phyloP scores from a whole-genome alignment of 2,113 vertebrate species.

The Sebastes schlegelii region DNA sequence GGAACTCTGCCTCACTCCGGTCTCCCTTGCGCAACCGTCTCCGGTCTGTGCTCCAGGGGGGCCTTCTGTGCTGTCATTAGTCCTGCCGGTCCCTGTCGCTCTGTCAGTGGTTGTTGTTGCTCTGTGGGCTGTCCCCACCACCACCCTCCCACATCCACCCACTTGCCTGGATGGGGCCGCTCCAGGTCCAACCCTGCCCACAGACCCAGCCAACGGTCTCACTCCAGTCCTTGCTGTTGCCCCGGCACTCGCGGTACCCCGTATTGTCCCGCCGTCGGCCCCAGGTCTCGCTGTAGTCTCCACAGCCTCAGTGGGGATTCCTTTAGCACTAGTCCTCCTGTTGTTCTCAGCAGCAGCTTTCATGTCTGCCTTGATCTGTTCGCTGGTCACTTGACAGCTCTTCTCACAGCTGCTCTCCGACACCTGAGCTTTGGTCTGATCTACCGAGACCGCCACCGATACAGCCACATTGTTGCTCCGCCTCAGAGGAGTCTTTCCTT shows the following conservation, averaged over 20 bases:
- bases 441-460: not conserved
- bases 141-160: conserved; percentile 39
- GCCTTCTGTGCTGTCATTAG: conserved; percentile 3
- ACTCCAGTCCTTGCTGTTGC: conserved; percentile 18
- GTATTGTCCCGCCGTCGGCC: conserved; percentile 41
- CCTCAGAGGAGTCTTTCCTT: conserved; percentile 97
- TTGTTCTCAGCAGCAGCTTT: conserved; percentile 91
- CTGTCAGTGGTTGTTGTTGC: conserved; percentile 18
- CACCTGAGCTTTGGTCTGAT: conserved; percentile 6
- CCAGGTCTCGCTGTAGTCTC: not conserved
- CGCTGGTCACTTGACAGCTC: conserved; percentile 98
- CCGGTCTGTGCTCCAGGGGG: not conserved
- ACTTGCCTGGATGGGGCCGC: not conserved
- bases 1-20: not conserved
- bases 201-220: conserved; percentile 21
- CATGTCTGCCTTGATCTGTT: conserved; percentile 99
- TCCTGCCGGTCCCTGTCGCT: conserved; percentile 23
- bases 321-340: conserved; percentile 62
- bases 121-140: conserved; percentile 13
- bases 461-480: conserved; percentile 71
- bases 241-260: conserved; percentile 16
- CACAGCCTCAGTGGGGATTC: conserved; percentile 10
- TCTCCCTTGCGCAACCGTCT: not conserved
- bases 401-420: conserved; percentile 94
- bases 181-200: conserved; percentile 43